These are phyloP conservation scores for Beris morrisii DNA, from an alignment of 2,888 invertebrate species.

Conservation along the genomic window DNA sequence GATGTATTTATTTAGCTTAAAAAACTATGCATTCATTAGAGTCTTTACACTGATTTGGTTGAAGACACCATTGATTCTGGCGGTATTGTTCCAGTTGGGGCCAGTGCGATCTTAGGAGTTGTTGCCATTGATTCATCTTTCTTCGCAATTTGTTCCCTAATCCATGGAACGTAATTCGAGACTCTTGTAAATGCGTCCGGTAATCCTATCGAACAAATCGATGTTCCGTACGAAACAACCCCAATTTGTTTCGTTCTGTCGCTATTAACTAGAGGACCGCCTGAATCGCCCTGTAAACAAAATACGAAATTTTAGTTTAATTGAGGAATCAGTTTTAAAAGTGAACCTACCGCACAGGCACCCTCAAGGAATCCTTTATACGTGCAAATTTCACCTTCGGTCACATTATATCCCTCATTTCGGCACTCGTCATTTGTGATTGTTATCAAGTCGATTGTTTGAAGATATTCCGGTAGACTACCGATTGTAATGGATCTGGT, in stretches of 20 bases:
- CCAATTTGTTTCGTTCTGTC: conserved; percentile 47
- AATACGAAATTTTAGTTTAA: not conserved
- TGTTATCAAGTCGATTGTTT: conserved; percentile 49
- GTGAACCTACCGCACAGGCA: conserved; percentile 49
- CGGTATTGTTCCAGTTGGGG: too few species aligned
- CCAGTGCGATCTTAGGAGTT: too few species aligned
- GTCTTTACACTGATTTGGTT: too few species aligned
- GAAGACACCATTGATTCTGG: too few species aligned
- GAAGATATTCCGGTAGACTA: conserved; percentile 47
- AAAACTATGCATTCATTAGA: too few species aligned
- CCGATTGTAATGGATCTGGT: conserved; percentile 48
- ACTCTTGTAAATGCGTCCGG: conserved; percentile 54
- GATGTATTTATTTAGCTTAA: too few species aligned
- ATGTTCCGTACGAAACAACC: conserved; percentile 50
- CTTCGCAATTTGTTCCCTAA: conserved; percentile 45
- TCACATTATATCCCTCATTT: conserved; percentile 47
- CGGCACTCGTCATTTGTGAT: conserved; percentile 49
- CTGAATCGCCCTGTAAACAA: conserved; percentile 51
- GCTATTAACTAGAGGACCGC: conserved; percentile 51
- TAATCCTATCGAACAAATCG: conserved; percentile 41
- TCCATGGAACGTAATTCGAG: conserved; percentile 50
- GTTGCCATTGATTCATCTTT: not conserved
- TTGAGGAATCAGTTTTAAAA: not conserved
- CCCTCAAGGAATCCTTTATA: conserved; percentile 45
- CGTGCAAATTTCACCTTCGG: conserved; percentile 52